phyloP scores from a whole-genome alignment of 2,797 vertebrate species.

The Loris lydekkerianus region DNA sequence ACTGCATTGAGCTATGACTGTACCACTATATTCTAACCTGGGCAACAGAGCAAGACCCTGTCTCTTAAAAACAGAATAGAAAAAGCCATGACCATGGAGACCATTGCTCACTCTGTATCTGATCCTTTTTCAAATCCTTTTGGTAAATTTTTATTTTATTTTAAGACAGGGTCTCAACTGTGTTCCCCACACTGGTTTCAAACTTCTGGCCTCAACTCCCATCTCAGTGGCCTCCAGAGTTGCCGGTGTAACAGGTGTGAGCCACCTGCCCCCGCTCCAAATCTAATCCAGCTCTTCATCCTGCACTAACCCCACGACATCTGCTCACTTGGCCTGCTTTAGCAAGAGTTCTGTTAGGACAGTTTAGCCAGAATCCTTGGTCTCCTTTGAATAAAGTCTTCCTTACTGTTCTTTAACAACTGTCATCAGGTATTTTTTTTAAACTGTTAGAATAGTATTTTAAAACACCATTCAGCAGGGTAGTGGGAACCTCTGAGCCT shows the following conservation, averaged over 20 bases:
- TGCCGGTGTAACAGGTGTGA: background rate
- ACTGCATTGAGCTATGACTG: no score
- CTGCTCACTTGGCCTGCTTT: background rate
- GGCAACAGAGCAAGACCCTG: no score
- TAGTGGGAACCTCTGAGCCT: background rate
- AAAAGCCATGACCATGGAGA: no score
- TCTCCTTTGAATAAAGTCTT: background rate
- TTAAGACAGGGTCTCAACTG: background rate
- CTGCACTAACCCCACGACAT: background rate
- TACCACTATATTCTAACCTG: no score
- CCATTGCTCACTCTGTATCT: no score
- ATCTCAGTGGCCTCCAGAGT: background rate
- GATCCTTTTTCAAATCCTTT: no score
- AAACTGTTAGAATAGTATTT: background rate
- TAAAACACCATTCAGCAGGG: background rate
- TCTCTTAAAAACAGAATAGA: no score
- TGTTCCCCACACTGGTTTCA: background rate
- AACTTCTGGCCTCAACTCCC: background rate
- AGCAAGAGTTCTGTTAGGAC: background rate
- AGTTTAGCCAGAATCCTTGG: background rate
- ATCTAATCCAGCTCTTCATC: background rate
- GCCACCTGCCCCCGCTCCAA: background rate
- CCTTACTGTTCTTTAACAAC: background rate
- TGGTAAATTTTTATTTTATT: background rate
- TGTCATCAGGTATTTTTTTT: background rate